Conservation (phyloP, 2,113 vertebrate species). For the Alligator sinensis region DNA sequence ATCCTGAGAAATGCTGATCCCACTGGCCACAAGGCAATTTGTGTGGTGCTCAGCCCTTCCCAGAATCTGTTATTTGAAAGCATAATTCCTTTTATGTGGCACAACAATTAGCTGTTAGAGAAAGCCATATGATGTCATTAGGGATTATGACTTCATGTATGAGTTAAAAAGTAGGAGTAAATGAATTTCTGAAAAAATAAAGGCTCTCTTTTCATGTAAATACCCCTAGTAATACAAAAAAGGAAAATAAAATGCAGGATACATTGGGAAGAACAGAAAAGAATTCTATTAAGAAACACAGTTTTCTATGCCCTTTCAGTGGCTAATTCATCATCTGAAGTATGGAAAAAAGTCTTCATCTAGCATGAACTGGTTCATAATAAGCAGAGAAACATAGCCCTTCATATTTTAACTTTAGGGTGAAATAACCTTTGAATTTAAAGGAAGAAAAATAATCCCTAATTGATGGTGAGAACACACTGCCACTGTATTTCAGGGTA, state of each 20-base stretch:
- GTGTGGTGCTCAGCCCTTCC: background rate
- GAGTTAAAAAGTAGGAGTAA: conserved; percentile 40
- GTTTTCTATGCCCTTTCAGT: background rate
- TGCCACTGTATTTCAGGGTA: background rate
- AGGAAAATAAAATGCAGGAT: conserved; percentile 22
- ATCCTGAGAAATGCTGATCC: background rate
- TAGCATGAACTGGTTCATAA: background rate
- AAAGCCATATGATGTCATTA: conserved; percentile 53
- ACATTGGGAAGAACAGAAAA: background rate
- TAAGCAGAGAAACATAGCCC: background rate
- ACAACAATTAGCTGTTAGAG: conserved; percentile 32
- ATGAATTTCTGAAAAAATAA: conserved; percentile 41
- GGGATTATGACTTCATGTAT: conserved; percentile 65
- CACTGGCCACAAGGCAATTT: background rate
- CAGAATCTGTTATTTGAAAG: conserved; percentile 34
- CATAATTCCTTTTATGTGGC: conserved; percentile 16
- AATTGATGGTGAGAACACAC: background rate
- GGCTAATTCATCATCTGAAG: background rate
- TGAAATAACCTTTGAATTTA: background rate
- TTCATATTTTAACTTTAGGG: background rate
- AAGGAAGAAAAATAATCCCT: background rate
- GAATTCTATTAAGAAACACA: rapidly evolving
- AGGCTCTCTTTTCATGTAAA: conserved; percentile 63
- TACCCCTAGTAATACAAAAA: conserved; percentile 16
- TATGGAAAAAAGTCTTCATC: background rate